Base-by-base conservation (phyloP, 2,797 vertebrate genomes). In the Dallia pectoralis region DNA sequence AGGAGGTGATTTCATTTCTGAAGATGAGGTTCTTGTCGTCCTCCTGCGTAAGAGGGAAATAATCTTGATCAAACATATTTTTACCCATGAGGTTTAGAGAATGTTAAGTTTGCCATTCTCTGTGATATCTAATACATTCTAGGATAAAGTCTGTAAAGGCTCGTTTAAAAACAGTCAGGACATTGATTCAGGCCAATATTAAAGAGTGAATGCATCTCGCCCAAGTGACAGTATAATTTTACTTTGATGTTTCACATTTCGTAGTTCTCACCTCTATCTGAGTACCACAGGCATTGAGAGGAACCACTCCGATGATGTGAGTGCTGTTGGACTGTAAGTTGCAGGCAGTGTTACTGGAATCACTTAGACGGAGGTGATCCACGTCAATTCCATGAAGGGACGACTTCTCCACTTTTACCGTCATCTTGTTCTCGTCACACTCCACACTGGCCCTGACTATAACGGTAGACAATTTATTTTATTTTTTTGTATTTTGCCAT, bases 231-330 rank as follows among this genome's bases (percentile, higher is more conserved):
- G 22, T 11, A 59, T 14, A 0, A 22, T 11, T 27, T 22, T n/a
- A 25, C n/a, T 56, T 0, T 56, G 19, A 53, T 56, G 22, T 56
- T 56, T 56, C 2, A 18, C 53, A 59, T 14, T 12, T 59, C 16
- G 4, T 32, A 51, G 56, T 9, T 6, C 19, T 79, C 73, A 91
- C 91, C 88, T 89, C 84, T 25, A 92, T 82, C 74, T 87, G 64
- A 74, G 91, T 92, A 11, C 92, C 92, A 40, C 92, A 93, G 2
- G 82, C 74, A n/a, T 85, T 91, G 62, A 92, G 90, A 8, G 90
- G 90, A 63, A 91, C 2, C 29, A 79, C 36, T 0, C 74, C 87
- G 12, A 89, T 44, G 63, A 92, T 1, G 61, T 92, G 88, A 9
- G 85, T 88, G 71, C 68, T 76, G 81, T 93, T 93, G 72, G 91